Percentiles rank a stretch among this genome's conserved stretches.
phyloP scores from a whole-genome alignment of 2,888 invertebrate species.

The Sesia apiformis region DNA sequence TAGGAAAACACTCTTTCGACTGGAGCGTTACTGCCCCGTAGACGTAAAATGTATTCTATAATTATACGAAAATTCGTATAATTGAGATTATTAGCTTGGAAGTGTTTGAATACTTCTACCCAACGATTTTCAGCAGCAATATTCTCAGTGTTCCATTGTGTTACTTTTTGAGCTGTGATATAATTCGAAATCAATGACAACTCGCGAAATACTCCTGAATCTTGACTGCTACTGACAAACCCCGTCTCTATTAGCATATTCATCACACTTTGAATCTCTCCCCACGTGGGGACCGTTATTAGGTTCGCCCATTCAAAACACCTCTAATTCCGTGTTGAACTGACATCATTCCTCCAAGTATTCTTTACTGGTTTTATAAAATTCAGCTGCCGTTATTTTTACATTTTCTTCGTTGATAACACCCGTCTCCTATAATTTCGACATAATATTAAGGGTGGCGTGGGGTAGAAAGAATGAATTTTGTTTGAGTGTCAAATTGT shows the following conservation, averaged over 20 bases:
- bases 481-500: slow-evolving; percentile 13
- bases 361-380: slow-evolving; percentile 6
- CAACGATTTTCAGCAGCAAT: no score
- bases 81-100: no score
- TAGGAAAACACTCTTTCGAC: no score
- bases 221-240: not conserved
- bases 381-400: slow-evolving; percentile 8
- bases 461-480: slow-evolving; percentile 6
- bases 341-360: slow-evolving; percentile 7
- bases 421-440: slow-evolving; percentile 6
- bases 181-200: slow-evolving; percentile 19
- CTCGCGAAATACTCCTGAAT: slow-evolving; percentile 19
- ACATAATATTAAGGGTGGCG: slow-evolving; percentile 9
- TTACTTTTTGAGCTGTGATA: slow-evolving; percentile 18
- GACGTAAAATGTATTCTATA: no score
- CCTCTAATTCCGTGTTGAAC: slow-evolving; percentile 4
- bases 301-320: slow-evolving; percentile 11
- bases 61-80: no score
- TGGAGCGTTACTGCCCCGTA: no score
- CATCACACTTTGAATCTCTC: slow-evolving; percentile 13
- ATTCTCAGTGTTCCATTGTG: slow-evolving; percentile 10
- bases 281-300: slow-evolving; percentile 17
- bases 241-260: slow-evolving; percentile 13
- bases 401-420: slow-evolving; percentile 4
- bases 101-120: no score